These are phyloP conservation scores for Monomorium pharaonis DNA, from an alignment of 1,140 invertebrate species.

Conservation along the genomic window DNA sequence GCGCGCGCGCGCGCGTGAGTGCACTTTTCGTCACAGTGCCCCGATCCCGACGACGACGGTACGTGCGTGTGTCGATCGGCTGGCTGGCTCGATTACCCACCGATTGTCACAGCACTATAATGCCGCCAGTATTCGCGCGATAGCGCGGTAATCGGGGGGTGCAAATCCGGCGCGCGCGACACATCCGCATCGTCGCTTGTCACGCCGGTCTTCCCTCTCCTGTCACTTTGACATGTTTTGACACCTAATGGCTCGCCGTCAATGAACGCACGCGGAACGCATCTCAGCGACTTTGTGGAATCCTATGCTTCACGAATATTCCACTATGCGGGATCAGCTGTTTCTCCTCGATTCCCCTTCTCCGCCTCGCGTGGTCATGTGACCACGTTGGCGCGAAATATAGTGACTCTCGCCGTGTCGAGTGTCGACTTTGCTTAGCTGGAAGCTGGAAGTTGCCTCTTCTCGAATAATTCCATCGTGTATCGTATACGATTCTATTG, in stretches of 20 bases:
- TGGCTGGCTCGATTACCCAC: slow-evolving; percentile 5
- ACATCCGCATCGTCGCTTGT: background rate
- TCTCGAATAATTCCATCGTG: no score
- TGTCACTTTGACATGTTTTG: background rate
- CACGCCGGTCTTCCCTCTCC: no score
- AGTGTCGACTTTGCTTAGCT: no score
- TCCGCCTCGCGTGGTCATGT: background rate
- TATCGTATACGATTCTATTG: no score
- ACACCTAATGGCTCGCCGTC: background rate
- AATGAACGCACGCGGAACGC: background rate
- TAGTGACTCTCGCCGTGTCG: no score
- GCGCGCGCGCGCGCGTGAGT: background rate
- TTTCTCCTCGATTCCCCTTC: background rate
- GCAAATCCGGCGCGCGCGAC: background rate
- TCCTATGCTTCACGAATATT: background rate
- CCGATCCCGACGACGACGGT: background rate
- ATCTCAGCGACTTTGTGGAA: background rate
- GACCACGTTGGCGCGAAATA: background rate
- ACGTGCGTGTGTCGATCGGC: background rate
- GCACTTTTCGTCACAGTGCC: background rate
- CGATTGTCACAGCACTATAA: background rate
- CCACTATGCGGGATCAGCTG: background rate
- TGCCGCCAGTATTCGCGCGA: background rate
- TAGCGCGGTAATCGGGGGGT: slow-evolving; percentile 14
- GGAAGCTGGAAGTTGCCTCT: no score